Percentiles rank a stretch among this genome's conserved stretches.
These are phyloP conservation scores for Limenitis camilla DNA, from an alignment of 2,888 invertebrate species.

Conservation along the genomic window DNA sequence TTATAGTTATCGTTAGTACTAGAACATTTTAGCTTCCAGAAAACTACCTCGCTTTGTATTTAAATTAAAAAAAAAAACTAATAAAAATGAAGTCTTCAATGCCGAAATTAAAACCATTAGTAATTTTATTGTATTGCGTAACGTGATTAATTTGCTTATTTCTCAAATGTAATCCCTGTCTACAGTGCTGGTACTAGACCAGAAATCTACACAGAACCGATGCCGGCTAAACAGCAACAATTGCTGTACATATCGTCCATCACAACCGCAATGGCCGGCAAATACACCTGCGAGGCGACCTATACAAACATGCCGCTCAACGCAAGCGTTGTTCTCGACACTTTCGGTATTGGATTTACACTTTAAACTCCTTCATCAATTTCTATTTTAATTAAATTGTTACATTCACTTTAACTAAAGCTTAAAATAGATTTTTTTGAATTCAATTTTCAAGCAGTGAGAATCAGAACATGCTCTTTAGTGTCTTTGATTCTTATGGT, in stretches of 20 bases:
- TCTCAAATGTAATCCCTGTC: constrained; percentile 2
- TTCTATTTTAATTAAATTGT: constrained; percentile 1
- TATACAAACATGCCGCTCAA: constrained; percentile 82
- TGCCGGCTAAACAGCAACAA: constrained; percentile 77
- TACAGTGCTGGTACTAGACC: constrained; percentile 66
- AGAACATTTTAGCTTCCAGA: too few relatives aligned
- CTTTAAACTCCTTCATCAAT: constrained; percentile 1
- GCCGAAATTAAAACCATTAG: too few relatives aligned
- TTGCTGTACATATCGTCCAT: constrained; percentile 84
- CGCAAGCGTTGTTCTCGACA: constrained; percentile 80
- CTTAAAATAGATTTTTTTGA: neutral
- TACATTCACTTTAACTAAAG: neutral
- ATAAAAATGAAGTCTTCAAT: too few relatives aligned
- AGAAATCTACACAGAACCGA: constrained; percentile 79
- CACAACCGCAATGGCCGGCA: constrained; percentile 84
- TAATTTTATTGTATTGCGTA: neutral
- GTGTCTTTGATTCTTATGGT: neutral
- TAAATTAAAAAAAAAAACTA: too few relatives aligned
- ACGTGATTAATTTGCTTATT: neutral
- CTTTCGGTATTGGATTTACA: constrained; percentile 65
- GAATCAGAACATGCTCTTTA: neutral
- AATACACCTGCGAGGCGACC: constrained; percentile 86
- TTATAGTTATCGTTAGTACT: too few relatives aligned
- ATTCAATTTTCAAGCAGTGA: too few relatives aligned
- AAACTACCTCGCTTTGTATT: too few relatives aligned